Conservation (phyloP, 1,140 invertebrate genomes). For the Drosophila suzukii region DNA sequence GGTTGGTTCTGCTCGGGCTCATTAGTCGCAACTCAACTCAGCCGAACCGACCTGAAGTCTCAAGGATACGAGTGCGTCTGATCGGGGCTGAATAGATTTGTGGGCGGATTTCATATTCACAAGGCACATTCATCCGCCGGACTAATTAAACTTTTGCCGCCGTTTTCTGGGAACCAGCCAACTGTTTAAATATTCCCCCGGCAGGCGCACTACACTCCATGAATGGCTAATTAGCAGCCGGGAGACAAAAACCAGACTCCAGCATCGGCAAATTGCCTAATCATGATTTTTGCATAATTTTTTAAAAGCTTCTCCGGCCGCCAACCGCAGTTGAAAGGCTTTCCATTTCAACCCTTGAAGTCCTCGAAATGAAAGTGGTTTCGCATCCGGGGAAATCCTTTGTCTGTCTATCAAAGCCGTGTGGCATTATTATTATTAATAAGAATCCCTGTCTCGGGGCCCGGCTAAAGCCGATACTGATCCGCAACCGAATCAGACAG, state of each 20-base stretch:
- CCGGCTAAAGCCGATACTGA: conserved; percentile 26
- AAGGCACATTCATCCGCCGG: conserved; percentile 36
- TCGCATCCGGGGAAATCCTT: conserved; percentile 31
- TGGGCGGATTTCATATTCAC: conserved; percentile 48
- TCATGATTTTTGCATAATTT: conserved; percentile 81
- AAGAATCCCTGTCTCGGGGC: conserved; percentile 33
- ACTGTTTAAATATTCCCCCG: conserved; percentile 49
- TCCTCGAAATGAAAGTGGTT: conserved; percentile 55
- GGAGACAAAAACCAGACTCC: conserved; percentile 38
- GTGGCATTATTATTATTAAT: conserved; percentile 67
- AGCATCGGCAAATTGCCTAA: conserved; percentile 62
- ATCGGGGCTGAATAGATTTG: conserved; percentile 47
- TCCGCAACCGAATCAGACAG: conserved; percentile 48
- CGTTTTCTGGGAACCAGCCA: conserved; percentile 39
- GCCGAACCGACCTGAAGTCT: conserved; percentile 10
- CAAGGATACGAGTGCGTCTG: conserved; percentile 37
- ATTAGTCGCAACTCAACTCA: conserved; percentile 37
- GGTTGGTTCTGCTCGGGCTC: conserved; percentile 34
- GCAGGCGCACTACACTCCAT: conserved; percentile 37
- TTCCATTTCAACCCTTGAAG: conserved; percentile 45
- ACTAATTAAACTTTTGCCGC: conserved; percentile 52
- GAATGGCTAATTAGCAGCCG: conserved; percentile 68
- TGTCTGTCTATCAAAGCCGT: conserved; percentile 51
- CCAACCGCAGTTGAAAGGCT: conserved; percentile 46
- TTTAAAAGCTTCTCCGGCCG: conserved; percentile 58